Evolutionary conservation across 2,888 invertebrate genomes (phyloP).

Genomic region (Meteorus colon): DNA sequence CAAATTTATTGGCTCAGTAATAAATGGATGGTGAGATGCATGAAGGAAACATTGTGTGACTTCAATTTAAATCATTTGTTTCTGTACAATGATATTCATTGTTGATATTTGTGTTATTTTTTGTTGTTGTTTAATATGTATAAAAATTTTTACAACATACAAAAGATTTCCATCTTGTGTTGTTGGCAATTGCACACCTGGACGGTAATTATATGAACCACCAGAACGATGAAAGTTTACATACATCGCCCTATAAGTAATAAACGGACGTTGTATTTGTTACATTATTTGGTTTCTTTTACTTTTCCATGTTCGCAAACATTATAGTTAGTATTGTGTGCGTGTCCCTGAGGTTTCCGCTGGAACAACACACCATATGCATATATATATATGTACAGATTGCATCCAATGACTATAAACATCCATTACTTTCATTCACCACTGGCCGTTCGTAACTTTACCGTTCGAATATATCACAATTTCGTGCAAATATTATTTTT

Average conservation of each 20-base stretch:
- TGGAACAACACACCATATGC: constrained; percentile 22
- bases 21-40: no score
- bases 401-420: not conserved
- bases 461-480: not conserved
- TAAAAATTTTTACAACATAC: no score
- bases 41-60: no score
- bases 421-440: not conserved
- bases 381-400: not conserved
- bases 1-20: not conserved
- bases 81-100: no score
- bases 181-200: constrained; percentile 47
- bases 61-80: no score
- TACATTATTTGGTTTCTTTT: constrained; percentile 36
- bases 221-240: constrained; percentile 62
- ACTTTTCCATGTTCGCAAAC: constrained; percentile 22
- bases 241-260: constrained; percentile 60
- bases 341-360: constrained; percentile 23
- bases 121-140: no score
- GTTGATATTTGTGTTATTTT: no score
- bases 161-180: not conserved
- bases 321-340: not conserved
- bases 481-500: not conserved
- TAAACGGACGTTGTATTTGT: constrained; percentile 58
- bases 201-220: constrained; percentile 50
- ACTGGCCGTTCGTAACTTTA: not conserved